These are phyloP conservation scores for Tetramorium bicarinatum DNA, from an alignment of 2,888 invertebrate species.

Conservation along the genomic window DNA sequence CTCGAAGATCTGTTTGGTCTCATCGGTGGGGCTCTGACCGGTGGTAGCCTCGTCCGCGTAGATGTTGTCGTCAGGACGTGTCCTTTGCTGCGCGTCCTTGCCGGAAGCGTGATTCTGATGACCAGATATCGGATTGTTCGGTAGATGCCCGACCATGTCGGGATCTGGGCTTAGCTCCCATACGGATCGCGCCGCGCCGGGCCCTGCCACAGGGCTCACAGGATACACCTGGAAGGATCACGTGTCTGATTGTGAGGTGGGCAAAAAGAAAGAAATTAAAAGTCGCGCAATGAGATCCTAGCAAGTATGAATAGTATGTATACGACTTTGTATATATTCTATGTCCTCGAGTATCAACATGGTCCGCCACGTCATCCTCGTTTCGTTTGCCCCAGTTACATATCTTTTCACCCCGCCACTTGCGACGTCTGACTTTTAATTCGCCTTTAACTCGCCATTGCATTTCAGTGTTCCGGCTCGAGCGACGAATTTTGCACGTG, in stretches of 20 bases:
- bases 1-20: constrained; percentile 93
- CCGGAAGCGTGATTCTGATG: constrained; percentile 76
- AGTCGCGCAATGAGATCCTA: not conserved
- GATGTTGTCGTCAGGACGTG: constrained; percentile 82
- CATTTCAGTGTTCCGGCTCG: not conserved
- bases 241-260: not conserved
- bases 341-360: too few relatives aligned
- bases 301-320: too few relatives aligned
- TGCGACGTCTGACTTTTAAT: not conserved
- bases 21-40: constrained; percentile 82
- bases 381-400: not conserved
- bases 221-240: constrained; percentile 82
- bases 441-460: not conserved
- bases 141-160: constrained; percentile 85
- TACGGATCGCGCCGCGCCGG: constrained; percentile 96
- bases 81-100: constrained; percentile 75
- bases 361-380: not conserved
- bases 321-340: too few relatives aligned
- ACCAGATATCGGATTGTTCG: constrained; percentile 83
- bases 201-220: constrained; percentile 89
- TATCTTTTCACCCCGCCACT: not conserved
- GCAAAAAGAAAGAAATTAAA: not conserved
- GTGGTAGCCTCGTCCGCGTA: constrained; percentile 82
- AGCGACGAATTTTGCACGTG: not conserved
- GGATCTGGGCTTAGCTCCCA: constrained; percentile 91